These are phyloP conservation scores for Fragum sueziense DNA, from an alignment of 2,888 invertebrate genomes.

Conservation along the genomic window DNA sequence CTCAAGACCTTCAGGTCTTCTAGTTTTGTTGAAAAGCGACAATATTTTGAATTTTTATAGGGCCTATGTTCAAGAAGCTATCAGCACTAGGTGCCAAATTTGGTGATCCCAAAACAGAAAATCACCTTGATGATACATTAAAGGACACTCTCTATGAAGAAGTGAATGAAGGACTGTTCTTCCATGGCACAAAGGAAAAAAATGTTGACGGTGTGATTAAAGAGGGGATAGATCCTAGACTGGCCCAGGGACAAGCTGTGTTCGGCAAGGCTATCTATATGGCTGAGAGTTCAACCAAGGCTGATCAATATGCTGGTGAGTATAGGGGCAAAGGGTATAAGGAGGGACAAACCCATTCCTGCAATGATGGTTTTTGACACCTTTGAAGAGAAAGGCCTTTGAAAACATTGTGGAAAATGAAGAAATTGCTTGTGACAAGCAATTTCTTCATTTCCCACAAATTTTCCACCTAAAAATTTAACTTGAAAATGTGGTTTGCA, in stretches of 20 bases:
- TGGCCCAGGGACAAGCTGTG: constrained; percentile 53
- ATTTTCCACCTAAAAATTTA: too few species aligned
- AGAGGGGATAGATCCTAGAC: constrained; percentile 63
- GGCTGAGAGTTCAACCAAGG: constrained; percentile 70
- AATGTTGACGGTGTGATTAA: constrained; percentile 45
- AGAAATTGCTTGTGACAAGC: neutral
- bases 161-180: constrained; percentile 68
- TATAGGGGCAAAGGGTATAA: neutral
- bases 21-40: too few species aligned
- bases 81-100: constrained; percentile 12
- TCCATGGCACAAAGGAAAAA: constrained; percentile 66
- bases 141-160: constrained; percentile 50
- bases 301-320: constrained; percentile 72
- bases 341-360: too few species aligned
- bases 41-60: too few species aligned
- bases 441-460: neutral
- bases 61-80: constrained; percentile 30
- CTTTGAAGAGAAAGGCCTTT: neutral
- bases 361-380: neutral
- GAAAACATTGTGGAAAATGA: neutral
- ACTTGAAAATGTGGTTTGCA: too few species aligned
- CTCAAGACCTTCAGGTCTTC: too few species aligned
- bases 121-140: constrained; percentile 19
- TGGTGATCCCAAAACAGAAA: constrained; percentile 31
- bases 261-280: constrained; percentile 67